Evolutionary conservation across 2,888 invertebrate species (phyloP), one percentile per base, ranked within the genome.

Genomic region (Rhingia campestris): DNA sequence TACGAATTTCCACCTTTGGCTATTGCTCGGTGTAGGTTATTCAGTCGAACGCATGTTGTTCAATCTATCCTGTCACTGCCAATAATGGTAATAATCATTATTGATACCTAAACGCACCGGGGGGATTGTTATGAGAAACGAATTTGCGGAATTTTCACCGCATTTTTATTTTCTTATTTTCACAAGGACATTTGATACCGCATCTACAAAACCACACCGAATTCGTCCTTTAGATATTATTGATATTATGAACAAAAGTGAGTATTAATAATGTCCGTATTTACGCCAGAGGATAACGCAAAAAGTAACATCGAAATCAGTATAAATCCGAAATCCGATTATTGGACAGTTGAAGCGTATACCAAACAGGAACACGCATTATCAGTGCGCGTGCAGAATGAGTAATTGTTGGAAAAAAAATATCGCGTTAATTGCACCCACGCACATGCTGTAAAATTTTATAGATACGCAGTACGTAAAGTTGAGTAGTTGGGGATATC

Each of bases 331-430:
- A 49, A 82, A 82, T 82, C 77, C 82, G 82, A 82, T 82, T 82
- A 82, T 82, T 47, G 82, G 77, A 69, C 67, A 67, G 73, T 69
- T 69, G 49, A 79, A 77, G 67, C 82, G 67, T 58, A 49, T 49
- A 76, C 51, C 51, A 49, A 73, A 63, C 67, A 73, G 81, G 79
- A 54, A 82, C 64, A 76, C 73, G 67, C 79, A 82, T 82, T 82
- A 82, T 82, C 82, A 82, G 73, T 79, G 73, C 82, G 82, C 73
- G 82, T 82, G 82, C 82, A 82, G 82, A 79, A 79, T 69, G 79
- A 82, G 67, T 79, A 79, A 82, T 82, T 73, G 73, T 82, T 82
- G 69, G 64, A 79, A 73, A 79, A 79, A 82, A 82, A 79, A 61
- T 63, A n/a, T 33, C 73, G 73, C 79, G 79, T 82, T 82, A 82